A percentile compares a stretch with the other conserved stretches of the same genome.
Conservation (phyloP, 2,797 vertebrate species). For the Balearica regulorum region DNA sequence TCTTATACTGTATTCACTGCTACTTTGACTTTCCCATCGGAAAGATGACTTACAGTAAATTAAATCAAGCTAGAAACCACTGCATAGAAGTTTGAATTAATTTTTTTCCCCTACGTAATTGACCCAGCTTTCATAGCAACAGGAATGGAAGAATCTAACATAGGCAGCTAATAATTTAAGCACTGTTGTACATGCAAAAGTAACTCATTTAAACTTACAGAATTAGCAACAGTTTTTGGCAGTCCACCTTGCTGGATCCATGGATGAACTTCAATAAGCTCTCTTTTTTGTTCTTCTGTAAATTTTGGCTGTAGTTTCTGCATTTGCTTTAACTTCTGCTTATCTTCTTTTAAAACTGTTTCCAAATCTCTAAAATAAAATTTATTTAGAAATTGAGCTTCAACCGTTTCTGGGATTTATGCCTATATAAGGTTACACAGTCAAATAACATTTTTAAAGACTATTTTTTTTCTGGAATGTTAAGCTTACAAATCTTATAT, state of each 20-base stretch:
- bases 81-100: neutral
- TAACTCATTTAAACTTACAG: conserved; percentile 71
- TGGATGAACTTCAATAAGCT: conserved; percentile 88
- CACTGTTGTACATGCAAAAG: neutral
- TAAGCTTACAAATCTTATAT: neutral
- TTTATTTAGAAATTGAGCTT: neutral
- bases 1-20: neutral
- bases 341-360: conserved; percentile 86
- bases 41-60: neutral
- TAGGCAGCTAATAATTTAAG: neutral
- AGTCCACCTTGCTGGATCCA: conserved; percentile 88
- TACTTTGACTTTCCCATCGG: neutral
- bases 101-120: neutral
- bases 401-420: neutral
- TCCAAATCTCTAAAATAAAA: conserved; percentile 79
- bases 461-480: neutral
- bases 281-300: conserved; percentile 84
- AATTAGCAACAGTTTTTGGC: conserved; percentile 82
- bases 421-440: neutral
- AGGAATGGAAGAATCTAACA: neutral
- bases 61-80: neutral
- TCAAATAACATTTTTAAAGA: neutral
- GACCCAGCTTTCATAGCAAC: neutral
- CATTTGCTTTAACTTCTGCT: conserved; percentile 84
- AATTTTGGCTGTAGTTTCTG: conserved; percentile 90